Base-by-base conservation (phyloP, 2,888 invertebrate species). In the Rotaria socialis region DNA sequence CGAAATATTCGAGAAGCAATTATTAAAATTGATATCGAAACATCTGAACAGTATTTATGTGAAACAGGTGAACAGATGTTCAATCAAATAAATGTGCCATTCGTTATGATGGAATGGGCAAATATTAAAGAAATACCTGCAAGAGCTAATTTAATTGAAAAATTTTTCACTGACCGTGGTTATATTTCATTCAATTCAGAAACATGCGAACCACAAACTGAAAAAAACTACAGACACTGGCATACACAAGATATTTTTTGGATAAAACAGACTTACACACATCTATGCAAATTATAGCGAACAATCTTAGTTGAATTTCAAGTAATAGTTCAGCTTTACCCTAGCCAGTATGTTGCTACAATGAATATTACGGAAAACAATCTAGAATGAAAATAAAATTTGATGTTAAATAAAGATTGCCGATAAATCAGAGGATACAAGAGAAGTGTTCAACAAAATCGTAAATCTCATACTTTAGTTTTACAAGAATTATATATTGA, bases 61-160 rank as follows among this genome's bases (percentile, higher is more conserved):
- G n/a, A n/a, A 60, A 60, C 60, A 60, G 60, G 60, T 60, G 24
- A 60, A 60, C n/a, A 11, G n/a, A 60, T 60, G n/a, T 60, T 60
- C 11, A 11, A n/a, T 60, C n/a, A 60, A 10, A 10, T 60, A n/a
- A 60, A 60, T n/a, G n/a, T 60, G 27, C 60, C 6, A 11, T 60
- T 60, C 14, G n/a, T 60, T 60, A 60, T 60, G 60, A 60, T 60
- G 60, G 60, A 60, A 60, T 60, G n/a, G 60, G 60, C 60, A 11
- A 60, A 60, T 60, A 60, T 60, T n/a, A 60, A 60, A n/a, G 11
- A n/a, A 11, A 60, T 60, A n/a, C 60, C 60, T 27, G n/a, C n/a
- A 3, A n/a, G 60, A 60, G n/a, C 60, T 7, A 5, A n/a, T 60
- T 10, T n/a, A 27, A 60, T 60, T 11, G 7, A 11, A n/a, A 0